These are phyloP conservation scores for Rhagoletis zephyria DNA, from an alignment of 1,140 invertebrate species.

Conservation along the genomic window DNA sequence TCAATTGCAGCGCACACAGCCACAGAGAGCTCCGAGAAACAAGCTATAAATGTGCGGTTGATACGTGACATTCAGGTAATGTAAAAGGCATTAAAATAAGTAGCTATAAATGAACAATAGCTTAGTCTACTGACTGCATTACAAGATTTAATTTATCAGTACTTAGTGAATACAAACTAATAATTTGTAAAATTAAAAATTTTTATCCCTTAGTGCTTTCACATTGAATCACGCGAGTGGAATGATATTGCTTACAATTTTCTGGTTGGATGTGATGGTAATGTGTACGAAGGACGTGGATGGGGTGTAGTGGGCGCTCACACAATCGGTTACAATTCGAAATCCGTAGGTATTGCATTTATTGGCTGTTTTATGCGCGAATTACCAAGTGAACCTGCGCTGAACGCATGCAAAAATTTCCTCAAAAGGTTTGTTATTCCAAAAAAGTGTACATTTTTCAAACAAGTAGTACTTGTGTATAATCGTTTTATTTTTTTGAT, in stretches of 20 bases:
- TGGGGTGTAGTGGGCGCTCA: constrained; percentile 81
- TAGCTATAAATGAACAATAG: too few species aligned
- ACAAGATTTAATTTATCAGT: not conserved
- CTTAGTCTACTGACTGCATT: not conserved
- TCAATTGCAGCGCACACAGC: constrained; percentile 73
- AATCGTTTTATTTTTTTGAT: not conserved
- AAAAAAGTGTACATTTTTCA: too few species aligned
- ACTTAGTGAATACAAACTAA: not conserved
- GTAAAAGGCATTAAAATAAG: not conserved
- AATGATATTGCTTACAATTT: constrained; percentile 80
- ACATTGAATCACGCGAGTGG: constrained; percentile 76
- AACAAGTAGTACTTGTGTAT: too few species aligned
- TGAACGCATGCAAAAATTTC: constrained; percentile 70
- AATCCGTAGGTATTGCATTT: constrained; percentile 78
- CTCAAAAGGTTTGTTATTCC: constrained; percentile 61
- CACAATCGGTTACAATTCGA: constrained; percentile 78
- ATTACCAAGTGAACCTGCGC: constrained; percentile 66
- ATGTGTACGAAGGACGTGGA: constrained; percentile 79
- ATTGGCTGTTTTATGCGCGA: constrained; percentile 77
- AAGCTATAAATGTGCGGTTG: constrained; percentile 72
- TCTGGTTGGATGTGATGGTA: constrained; percentile 79
- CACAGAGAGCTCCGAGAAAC: constrained; percentile 72
- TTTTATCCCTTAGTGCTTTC: constrained; percentile 68
- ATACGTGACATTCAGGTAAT: constrained; percentile 73
- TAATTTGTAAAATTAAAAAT: too few species aligned